Evolutionary conservation across 2,888 invertebrate genomes (phyloP).

Genomic region (Biston stratarius): DNA sequence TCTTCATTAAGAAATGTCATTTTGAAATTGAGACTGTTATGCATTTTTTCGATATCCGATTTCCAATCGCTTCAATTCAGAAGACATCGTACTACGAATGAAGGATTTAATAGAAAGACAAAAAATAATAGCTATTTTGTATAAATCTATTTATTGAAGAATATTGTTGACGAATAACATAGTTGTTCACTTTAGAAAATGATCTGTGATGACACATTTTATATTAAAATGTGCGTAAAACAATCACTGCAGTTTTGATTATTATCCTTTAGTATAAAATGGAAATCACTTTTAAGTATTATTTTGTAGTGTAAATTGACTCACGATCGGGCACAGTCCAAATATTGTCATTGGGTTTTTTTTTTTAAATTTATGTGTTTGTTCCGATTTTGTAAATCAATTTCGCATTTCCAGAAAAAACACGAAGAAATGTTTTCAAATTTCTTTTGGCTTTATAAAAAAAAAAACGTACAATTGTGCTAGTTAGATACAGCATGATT

Average conservation of each 20-base stretch:
- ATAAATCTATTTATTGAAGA: slow-evolving; percentile 25
- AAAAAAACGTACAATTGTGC: too few species aligned
- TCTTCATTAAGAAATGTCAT: too few species aligned
- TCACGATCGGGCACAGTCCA: neutral
- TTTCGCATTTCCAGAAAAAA: too few species aligned
- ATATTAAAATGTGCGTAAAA: slow-evolving; percentile 81
- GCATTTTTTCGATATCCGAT: too few species aligned
- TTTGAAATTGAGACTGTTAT: too few species aligned
- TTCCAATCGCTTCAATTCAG: neutral
- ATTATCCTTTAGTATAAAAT: slow-evolving; percentile 21
- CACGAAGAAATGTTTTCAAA: too few species aligned
- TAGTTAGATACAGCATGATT: too few species aligned
- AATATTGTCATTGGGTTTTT: neutral
- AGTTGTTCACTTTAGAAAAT: slow-evolving; percentile 48
- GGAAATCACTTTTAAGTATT: neutral
- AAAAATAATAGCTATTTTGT: neutral
- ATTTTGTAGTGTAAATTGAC: slow-evolving; percentile 3
- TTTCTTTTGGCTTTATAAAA: too few species aligned
- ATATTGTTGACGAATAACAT: slow-evolving; percentile 32
- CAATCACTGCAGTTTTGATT: slow-evolving; percentile 72
- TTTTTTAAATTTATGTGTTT: too few species aligned
- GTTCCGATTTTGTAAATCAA: too few species aligned
- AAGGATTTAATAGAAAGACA: neutral
- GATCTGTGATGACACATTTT: slow-evolving; percentile 84
- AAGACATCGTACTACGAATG: neutral